Evolutionary conservation across 2,888 invertebrate genomes (phyloP).

Genomic region (Eristalis pertinax): DNA sequence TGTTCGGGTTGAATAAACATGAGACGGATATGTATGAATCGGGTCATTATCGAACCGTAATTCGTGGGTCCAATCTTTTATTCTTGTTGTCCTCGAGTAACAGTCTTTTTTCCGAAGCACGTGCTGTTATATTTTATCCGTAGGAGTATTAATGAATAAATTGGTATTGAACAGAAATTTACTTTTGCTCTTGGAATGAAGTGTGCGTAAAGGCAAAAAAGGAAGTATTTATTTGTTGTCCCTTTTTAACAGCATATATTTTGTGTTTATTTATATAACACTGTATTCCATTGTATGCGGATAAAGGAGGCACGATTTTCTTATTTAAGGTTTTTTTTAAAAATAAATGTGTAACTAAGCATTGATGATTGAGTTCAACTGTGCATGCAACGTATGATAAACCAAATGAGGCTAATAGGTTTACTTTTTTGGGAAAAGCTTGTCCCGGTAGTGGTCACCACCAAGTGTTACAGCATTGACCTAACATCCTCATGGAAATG

Average conservation of each 20-base stretch:
- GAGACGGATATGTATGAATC: conserved; percentile 18
- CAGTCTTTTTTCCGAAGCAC: not conserved
- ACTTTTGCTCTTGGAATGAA: not conserved
- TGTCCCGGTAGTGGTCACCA: no score
- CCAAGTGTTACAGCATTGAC: no score
- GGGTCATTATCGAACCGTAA: conserved; percentile 26
- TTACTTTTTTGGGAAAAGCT: not conserved
- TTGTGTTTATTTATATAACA: no score
- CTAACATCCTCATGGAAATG: no score
- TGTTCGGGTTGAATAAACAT: conserved; percentile 28
- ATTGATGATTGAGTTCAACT: not conserved
- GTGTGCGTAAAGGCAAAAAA: not conserved
- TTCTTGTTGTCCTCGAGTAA: conserved; percentile 7
- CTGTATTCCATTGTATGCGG: no score
- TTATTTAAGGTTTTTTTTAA: not conserved
- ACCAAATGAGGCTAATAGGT: no score
- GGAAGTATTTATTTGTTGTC: not conserved
- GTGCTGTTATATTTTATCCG: conserved; percentile 7
- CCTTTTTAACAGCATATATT: not conserved
- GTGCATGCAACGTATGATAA: not conserved
- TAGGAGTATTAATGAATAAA: not conserved
- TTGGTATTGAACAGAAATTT: not conserved
- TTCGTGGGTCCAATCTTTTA: conserved; percentile 12
- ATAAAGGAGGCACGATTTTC: no score
- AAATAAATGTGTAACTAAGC: not conserved